A percentile compares a stretch with the other conserved stretches of the same genome.
Evolutionary conservation across 2,113 vertebrate genomes (phyloP).

Genomic region (Hippocampus barbouri): DNA sequence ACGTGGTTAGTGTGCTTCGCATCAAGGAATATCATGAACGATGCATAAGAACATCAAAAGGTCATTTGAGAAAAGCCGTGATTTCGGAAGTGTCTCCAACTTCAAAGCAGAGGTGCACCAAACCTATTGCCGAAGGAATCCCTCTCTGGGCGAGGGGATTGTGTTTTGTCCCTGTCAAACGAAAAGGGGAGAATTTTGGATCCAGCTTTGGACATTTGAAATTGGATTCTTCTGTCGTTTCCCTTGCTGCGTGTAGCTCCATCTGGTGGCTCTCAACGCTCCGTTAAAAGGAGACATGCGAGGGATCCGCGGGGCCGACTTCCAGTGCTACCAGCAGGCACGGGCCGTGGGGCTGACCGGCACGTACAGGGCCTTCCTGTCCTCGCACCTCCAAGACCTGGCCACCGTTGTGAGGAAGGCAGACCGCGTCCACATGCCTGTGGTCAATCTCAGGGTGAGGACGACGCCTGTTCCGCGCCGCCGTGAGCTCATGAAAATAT

Average conservation of each 20-base stretch:
- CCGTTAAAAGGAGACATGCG: slow-evolving; percentile 82
- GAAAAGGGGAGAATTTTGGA: no score
- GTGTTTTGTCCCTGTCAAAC: no score
- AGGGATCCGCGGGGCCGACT: slow-evolving; percentile 87
- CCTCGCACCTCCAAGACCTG: slow-evolving; percentile 90
- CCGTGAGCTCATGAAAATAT: not conserved
- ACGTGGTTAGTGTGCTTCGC: no score
- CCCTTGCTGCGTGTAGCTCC: slow-evolving; percentile 71
- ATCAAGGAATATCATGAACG: no score
- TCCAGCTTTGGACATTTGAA: not conserved
- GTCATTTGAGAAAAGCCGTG: no score
- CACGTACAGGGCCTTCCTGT: slow-evolving; percentile 93
- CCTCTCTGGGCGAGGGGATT: no score
- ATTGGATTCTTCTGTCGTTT: not conserved
- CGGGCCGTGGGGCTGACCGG: slow-evolving; percentile 78
- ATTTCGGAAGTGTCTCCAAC: no score
- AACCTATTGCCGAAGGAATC: no score
- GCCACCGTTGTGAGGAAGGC: slow-evolving; percentile 85
- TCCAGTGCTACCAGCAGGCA: slow-evolving; percentile 96
- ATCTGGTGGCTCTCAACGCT: slow-evolving; percentile 83
- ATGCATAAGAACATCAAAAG: no score
- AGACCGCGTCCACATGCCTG: slow-evolving; percentile 74
- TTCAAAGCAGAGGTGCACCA: no score
- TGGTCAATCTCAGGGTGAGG: slow-evolving; percentile 85
- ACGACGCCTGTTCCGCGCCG: not conserved